Percentiles rank a stretch among this genome's conserved stretches.
These are phyloP conservation scores for Cenopis cana DNA, from an alignment of 2,888 invertebrate species.

Conservation along the genomic window DNA sequence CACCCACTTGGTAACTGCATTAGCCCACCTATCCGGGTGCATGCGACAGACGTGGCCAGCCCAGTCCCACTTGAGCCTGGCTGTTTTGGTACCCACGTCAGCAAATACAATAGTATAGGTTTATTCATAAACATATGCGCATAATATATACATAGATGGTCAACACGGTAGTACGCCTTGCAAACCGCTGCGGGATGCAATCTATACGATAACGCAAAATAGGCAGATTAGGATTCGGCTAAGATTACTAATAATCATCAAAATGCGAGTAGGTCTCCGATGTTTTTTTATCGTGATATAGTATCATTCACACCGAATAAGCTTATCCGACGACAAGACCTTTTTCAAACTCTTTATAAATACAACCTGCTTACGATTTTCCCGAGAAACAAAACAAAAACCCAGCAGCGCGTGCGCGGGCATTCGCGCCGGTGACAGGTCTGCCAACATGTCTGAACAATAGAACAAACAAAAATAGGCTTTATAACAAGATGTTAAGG, in stretches of 20 bases:
- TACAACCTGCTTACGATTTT: conserved; percentile 71
- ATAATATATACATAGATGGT: too few species aligned
- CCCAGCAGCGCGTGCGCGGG: conserved; percentile 70
- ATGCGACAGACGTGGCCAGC: too few species aligned
- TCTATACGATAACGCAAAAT: too few species aligned
- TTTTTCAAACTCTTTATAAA: conserved; percentile 54
- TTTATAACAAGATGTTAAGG: neutral
- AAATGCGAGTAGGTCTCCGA: neutral
- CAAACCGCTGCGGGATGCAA: too few species aligned
- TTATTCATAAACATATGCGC: too few species aligned
- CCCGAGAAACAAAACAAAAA: conserved; percentile 59
- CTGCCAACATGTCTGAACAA: neutral
- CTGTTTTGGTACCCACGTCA: too few species aligned
- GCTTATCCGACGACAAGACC: conserved; percentile 27
- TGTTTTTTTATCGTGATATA: neutral
- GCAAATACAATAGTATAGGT: too few species aligned
- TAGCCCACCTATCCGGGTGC: too few species aligned
- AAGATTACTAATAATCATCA: neutral
- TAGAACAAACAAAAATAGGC: neutral
- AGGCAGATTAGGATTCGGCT: neutral
- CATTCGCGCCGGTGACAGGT: conserved; percentile 65
- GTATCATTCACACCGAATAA: conserved; percentile 6
- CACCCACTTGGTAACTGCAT: too few species aligned
- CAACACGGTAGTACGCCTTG: too few species aligned
- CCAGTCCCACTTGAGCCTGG: too few species aligned